Conservation (phyloP, 53 echinoderm and acorn worm species). For the Crossaster papposus region DNA sequence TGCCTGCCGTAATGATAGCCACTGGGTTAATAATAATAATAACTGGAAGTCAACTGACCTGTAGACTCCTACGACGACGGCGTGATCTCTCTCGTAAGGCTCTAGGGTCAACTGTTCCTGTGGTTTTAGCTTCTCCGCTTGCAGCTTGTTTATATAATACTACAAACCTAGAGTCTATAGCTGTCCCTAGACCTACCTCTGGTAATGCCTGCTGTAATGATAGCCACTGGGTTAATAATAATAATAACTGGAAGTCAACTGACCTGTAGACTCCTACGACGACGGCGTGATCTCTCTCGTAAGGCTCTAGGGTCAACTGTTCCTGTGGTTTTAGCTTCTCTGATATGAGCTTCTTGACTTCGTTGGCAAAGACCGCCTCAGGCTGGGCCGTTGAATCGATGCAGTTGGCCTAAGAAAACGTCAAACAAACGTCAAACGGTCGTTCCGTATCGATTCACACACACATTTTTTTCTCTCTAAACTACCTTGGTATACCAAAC, state of each 20-base stretch:
- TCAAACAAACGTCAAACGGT: no score
- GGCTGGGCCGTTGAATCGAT: slow-evolving; percentile 98
- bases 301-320: slow-evolving; percentile 97
- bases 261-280: slow-evolving; percentile 98
- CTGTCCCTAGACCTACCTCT: no score
- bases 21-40: no score
- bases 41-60: no score
- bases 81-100: slow-evolving; percentile 99
- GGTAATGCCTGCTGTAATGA: no score
- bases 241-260: not conserved
- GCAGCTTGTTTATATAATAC: slow-evolving; percentile 97
- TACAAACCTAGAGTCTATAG: no score
- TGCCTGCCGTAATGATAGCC: no score
- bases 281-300: slow-evolving; percentile 99
- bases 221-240: no score
- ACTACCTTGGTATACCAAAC: no score
- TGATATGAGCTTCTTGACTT: slow-evolving; percentile 94
- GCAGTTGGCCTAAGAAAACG: slow-evolving; percentile 85
- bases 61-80: no score
- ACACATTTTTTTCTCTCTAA: no score
- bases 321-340: slow-evolving; percentile 97
- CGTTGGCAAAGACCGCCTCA: slow-evolving; percentile 93
- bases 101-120: slow-evolving; percentile 97
- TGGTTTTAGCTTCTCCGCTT: slow-evolving; percentile 91
- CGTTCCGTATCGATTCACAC: no score